Evolutionary conservation across 2,113 vertebrate species (phyloP).

Genomic region (Plotosus lineatus): DNA sequence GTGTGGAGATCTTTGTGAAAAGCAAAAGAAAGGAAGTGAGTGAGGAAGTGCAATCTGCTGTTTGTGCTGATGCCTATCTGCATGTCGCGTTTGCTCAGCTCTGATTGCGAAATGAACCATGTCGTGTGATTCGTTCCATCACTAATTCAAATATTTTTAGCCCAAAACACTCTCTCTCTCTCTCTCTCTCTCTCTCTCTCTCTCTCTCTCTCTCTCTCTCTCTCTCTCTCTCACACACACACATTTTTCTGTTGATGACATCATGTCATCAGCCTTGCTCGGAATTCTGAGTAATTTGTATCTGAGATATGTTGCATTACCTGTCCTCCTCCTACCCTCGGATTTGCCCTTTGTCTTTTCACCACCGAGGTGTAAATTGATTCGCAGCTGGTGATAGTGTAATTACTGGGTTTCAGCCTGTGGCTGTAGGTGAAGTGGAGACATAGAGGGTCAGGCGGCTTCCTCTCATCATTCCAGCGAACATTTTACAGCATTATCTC

Average conservation of each 20-base stretch:
- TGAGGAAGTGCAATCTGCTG: background rate
- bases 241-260: background rate
- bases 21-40: background rate
- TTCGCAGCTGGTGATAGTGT: constrained; percentile 30
- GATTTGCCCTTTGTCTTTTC: constrained; percentile 19
- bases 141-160: background rate
- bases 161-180: background rate
- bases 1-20: background rate
- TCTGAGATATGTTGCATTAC: background rate
- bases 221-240: background rate
- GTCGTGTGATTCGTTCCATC: background rate
- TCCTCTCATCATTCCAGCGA: background rate
- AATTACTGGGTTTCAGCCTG: constrained; percentile 32
- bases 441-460: constrained; percentile 1
- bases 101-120: background rate
- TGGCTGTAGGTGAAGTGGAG: constrained; percentile 28
- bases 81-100: background rate
- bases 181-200: background rate
- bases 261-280: background rate
- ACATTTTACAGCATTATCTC: constrained; percentile 20
- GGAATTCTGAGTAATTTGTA: background rate
- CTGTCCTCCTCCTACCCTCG: background rate
- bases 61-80: background rate
- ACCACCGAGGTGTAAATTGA: constrained; percentile 31
- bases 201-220: background rate